Conservation (phyloP, 2,113 vertebrate genomes). For the Falco punctatus region DNA sequence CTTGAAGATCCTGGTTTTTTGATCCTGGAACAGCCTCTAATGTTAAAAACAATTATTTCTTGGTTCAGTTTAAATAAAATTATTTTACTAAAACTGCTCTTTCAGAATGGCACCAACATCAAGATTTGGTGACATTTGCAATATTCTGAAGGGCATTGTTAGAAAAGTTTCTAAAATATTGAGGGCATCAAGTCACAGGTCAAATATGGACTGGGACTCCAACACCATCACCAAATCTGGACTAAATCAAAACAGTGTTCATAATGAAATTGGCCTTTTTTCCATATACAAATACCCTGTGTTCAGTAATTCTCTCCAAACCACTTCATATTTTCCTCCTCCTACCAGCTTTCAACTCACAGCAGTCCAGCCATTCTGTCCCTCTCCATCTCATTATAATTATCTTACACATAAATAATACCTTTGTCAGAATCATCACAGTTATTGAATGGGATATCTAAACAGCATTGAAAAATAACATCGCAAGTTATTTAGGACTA, state of each 20-base stretch:
- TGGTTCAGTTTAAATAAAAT: background rate
- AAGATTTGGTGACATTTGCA: background rate
- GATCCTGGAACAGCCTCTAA: background rate
- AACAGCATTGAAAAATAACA: background rate
- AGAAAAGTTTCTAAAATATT: background rate
- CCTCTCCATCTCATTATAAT: background rate
- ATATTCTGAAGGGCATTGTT: background rate
- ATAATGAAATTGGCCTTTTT: background rate
- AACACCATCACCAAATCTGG: background rate
- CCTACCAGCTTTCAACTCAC: background rate
- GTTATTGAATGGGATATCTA: background rate
- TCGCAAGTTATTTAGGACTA: background rate
- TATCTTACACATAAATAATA: background rate
- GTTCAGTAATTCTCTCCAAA: background rate
- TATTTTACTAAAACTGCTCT: background rate
- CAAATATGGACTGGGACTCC: background rate
- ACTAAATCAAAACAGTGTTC: background rate
- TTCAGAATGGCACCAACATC: background rate
- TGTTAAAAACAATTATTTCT: background rate
- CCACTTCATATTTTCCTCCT: background rate
- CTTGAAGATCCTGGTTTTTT: background rate
- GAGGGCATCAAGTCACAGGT: background rate
- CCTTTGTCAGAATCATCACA: background rate
- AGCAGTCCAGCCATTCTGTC: background rate
- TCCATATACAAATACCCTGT: background rate